Conservation (phyloP, 2,113 vertebrate species). For the Anhinga rufa region DNA sequence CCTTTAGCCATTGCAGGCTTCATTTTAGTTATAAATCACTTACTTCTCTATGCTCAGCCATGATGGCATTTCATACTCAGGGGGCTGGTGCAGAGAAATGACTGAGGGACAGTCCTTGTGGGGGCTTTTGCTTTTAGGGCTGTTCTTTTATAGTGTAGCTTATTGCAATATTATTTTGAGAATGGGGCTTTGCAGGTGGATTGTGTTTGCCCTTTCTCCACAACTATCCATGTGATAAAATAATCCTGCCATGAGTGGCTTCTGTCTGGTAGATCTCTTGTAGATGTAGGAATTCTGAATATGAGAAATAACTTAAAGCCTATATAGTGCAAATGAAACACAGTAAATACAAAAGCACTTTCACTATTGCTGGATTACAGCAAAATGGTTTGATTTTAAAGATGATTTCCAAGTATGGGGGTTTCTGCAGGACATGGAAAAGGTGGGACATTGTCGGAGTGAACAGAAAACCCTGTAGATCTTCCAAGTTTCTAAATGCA, state of each 20-base stretch:
- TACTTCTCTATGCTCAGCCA: conserved; percentile 16
- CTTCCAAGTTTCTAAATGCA: not conserved
- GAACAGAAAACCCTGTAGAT: not conserved
- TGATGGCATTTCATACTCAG: conserved; percentile 48
- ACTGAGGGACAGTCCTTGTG: not conserved
- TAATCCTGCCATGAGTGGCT: not conserved
- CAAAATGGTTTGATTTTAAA: not conserved
- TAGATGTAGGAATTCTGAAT: not conserved
- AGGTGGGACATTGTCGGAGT: not conserved
- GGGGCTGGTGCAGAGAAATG: not conserved
- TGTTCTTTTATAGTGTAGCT: not conserved
- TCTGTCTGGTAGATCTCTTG: not conserved
- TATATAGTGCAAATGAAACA: not conserved
- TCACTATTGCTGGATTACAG: not conserved
- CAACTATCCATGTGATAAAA: not conserved
- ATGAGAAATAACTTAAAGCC: not conserved
- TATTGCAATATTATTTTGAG: not conserved
- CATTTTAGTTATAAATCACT: conserved; percentile 67
- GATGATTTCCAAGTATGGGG: not conserved
- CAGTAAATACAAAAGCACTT: not conserved
- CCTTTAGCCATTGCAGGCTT: conserved; percentile 52
- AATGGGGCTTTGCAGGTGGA: not conserved
- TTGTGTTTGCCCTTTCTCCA: not conserved
- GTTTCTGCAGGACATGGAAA: not conserved
- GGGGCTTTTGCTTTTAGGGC: not conserved